A percentile compares a stretch with the other conserved stretches of the same genome.
These are phyloP conservation scores for Dermochelys coriacea DNA, from an alignment of 2,797 vertebrate genomes.

Conservation along the genomic window DNA sequence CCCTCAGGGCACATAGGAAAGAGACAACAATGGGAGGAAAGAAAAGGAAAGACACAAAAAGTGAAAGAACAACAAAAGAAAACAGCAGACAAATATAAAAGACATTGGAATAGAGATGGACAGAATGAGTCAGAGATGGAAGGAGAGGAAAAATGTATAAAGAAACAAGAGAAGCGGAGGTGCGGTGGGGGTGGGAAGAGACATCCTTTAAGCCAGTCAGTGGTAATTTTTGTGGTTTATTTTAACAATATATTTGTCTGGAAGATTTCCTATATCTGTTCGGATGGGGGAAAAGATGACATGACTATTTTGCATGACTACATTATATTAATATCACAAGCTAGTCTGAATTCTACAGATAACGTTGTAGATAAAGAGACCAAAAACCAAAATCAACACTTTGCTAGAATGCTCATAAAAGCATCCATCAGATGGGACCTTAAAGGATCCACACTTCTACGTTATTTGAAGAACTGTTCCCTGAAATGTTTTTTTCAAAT, in stretches of 20 bases:
- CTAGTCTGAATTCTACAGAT: neutral
- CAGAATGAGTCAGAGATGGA: neutral
- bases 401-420: neutral
- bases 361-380: neutral
- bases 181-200: neutral
- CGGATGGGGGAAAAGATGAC: neutral
- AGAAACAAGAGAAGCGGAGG: accelerated
- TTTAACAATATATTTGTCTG: neutral
- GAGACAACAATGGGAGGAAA: neutral
- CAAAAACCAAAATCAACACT: neutral
- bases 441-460: neutral
- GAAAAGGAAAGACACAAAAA: neutral
- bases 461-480: neutral
- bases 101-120: neutral
- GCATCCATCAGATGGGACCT: neutral
- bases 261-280: neutral
- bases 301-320: neutral
- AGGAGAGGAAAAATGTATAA: neutral
- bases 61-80: neutral
- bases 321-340: neutral
- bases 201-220: neutral
- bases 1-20: neutral
- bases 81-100: neutral
- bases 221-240: neutral
- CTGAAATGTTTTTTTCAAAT: neutral